These are phyloP conservation scores for Mycteria americana DNA, from an alignment of 2,797 vertebrate species.

Conservation along the genomic window DNA sequence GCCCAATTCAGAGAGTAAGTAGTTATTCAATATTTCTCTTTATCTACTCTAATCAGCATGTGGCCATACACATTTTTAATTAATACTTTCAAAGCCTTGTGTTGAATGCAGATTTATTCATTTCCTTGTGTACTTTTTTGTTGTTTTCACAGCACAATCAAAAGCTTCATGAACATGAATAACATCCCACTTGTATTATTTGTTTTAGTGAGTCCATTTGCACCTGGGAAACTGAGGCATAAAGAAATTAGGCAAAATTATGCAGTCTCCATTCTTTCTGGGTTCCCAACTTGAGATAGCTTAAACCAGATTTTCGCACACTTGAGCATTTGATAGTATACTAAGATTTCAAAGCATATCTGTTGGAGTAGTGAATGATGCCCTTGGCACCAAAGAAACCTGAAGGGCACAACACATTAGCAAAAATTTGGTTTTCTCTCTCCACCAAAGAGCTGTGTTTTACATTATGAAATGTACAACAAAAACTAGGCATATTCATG, in stretches of 20 bases:
- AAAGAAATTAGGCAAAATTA: neutral
- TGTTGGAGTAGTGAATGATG: neutral
- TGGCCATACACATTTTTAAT: slow-evolving; percentile 51
- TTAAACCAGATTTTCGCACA: neutral
- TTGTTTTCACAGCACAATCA: neutral
- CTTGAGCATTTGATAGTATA: neutral
- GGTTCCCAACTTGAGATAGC: neutral
- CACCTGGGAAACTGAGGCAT: neutral
- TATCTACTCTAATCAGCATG: slow-evolving; percentile 45
- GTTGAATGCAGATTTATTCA: slow-evolving; percentile 6
- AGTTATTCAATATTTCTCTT: slow-evolving; percentile 47
- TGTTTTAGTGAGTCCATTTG: neutral
- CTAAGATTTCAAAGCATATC: neutral
- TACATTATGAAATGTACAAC: neutral
- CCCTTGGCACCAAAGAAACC: neutral
- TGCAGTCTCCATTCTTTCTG: neutral
- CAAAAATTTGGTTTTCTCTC: neutral
- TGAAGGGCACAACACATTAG: neutral
- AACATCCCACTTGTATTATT: neutral
- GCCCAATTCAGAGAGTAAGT: slow-evolving; percentile 27
- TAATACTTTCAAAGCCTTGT: slow-evolving; percentile 25
- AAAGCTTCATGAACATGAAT: neutral
- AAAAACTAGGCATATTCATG: neutral
- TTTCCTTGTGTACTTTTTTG: neutral
- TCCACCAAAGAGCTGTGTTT: neutral